Percentiles rank a stretch among this genome's conserved stretches.
phyloP scores from a whole-genome alignment of 2,113 vertebrate genomes.

The Mustela nigripes region DNA sequence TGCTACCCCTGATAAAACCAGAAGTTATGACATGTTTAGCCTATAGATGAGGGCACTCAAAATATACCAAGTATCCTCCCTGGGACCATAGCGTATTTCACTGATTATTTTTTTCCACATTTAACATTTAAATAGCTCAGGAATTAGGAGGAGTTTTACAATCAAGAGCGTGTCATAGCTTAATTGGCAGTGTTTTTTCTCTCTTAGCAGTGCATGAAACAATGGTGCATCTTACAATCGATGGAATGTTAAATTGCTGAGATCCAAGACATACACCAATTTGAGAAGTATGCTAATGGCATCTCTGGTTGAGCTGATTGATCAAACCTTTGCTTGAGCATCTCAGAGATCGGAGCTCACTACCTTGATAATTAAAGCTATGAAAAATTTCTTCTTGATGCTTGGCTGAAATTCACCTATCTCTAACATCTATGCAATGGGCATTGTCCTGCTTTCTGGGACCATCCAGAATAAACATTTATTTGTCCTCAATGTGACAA shows the following conservation, averaged over 20 bases:
- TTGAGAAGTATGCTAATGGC: background rate
- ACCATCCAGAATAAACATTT: background rate
- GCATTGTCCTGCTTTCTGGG: background rate
- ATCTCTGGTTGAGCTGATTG: background rate
- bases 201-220: background rate
- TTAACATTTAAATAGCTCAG: constrained; percentile 30
- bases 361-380: background rate
- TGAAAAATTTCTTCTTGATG: background rate
- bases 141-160: background rate
- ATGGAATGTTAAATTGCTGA: background rate
- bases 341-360: background rate
- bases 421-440: background rate
- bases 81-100: background rate
- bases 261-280: background rate
- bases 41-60: background rate
- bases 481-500: background rate
- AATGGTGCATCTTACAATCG: background rate
- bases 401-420: background rate
- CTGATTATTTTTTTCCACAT: background rate
- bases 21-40: background rate
- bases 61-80: background rate
- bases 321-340: background rate
- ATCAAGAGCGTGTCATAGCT: background rate
- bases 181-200: background rate
- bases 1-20: background rate